Evolutionary conservation across 2,797 vertebrate genomes (phyloP), one percentile per base, ranked within the genome.

Genomic region (Schizothorax lantsangensis): DNA sequence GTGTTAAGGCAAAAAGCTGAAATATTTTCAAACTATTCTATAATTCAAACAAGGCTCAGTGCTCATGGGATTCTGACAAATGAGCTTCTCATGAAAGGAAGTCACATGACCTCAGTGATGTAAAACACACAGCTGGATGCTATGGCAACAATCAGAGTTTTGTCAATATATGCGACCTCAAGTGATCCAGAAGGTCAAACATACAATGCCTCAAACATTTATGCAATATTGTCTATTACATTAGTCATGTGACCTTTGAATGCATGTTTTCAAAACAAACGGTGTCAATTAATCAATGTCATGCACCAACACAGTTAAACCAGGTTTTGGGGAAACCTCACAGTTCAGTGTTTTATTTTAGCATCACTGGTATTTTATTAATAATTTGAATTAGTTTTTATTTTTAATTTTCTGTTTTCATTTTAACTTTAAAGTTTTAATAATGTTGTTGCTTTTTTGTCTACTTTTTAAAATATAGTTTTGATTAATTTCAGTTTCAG

Each of bases 1-100:
- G 6, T 0, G 90, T 96, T 89, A 95, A 96, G 94, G 94, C 90
- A 88, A 84, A 59, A 54, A 11, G 0, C 72, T 5, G 59, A 9
- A 36, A 8, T 6, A 14, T 10, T 15, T 38, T 33, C 2, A 57
- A 52, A 38, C 45, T 14, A 62, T 38, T 17, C 54, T 23, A 19
- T 36, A 38, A 49, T 17, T 79, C 8, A n/a, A 26, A 59, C 12
- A 7, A 71, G 23, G 14, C 64, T 36, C 30, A 73, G n/a, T 43
- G n/a, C 43, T 23, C 64, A 38, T 49, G 49, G 10, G 33, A 69
- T 52, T 38, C 19, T 36, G 73, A 36, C 43, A 38, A 68, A 64
- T 23, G 79, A 30, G 57, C 17, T 64, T 66, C 79, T 21, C 79
- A 66, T 66, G 59, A 84, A 75, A 66, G 43, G 43, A 78, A n/a